These are phyloP conservation scores for Phycodurus eques DNA, from an alignment of 2,113 vertebrate species.

Conservation along the genomic window DNA sequence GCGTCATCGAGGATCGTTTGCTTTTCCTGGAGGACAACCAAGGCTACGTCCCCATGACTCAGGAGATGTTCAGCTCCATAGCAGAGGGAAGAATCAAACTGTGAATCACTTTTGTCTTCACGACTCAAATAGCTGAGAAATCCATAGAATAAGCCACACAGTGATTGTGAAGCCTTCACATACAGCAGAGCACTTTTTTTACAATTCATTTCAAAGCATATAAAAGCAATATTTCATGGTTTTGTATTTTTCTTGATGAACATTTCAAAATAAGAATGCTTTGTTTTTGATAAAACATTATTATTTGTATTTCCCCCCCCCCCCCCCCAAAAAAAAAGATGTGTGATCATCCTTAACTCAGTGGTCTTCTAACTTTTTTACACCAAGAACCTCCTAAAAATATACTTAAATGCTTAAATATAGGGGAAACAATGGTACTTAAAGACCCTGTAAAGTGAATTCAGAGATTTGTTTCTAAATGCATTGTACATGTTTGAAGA, in stretches of 20 bases:
- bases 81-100: conserved; percentile 54
- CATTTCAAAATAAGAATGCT: background rate
- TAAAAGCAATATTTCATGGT: background rate
- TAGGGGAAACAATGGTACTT: background rate
- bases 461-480: background rate
- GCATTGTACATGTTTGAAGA: background rate
- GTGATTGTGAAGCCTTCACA: conserved; percentile 1
- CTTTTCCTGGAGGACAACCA: conserved; percentile 79
- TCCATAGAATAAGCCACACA: conserved; percentile 3
- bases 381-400: background rate
- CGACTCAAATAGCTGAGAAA: background rate
- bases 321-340: background rate
- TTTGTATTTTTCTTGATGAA: background rate
- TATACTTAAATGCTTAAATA: too few species aligned
- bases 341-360: background rate
- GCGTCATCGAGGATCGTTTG: conserved; percentile 67
- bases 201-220: background rate
- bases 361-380: background rate
- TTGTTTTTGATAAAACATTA: background rate
- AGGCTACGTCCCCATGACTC: conserved; percentile 77
- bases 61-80: conserved; percentile 74
- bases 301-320: too few species aligned
- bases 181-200: background rate
- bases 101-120: conserved; percentile 37
- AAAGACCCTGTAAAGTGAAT: background rate